Base-by-base conservation (phyloP, 2,797 vertebrate genomes). In the Distichodus sexfasciatus region DNA sequence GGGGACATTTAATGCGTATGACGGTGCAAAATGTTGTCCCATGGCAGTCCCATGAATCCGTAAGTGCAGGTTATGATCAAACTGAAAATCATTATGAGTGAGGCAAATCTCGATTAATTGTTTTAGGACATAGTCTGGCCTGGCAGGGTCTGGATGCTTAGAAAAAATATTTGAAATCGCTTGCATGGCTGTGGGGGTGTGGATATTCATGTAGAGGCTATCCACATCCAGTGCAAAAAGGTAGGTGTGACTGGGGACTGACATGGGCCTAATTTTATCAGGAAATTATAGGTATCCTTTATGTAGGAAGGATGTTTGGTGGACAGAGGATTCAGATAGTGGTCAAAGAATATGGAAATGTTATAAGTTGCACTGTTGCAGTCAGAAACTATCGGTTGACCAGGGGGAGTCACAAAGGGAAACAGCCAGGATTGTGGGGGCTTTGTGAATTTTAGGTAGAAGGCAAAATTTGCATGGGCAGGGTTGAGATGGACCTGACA, bases 11-110 rank as follows among this genome's bases (percentile, higher is more conserved):
- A 3, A 0, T 0, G n/a, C n/a, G n/a, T n/a, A n/a, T n/a, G 65
- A 46, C 2, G 71, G 74, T 3, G 76, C 51, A 31, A 71, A 67
- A 17, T 3, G 26, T 28, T 75, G 59, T 10, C 57, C 71, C 76
- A 71, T 71, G 7, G 72, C 72, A 15, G 63, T 68, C 0, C 62
- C 67, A 9, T 69, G 36, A 1, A 60, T 48, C 12, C 69, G 70
- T 8, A 72, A 35, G 17, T 51, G 51, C 21, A 4, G 12, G 10
- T 69, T 1, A 1, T 4, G 1, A 3, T 73, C 24, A 6, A 76
- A 76, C 17, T 73, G 31, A 62, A 71, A 69, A 36, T 76, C 23
- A 47, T 76, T 73, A 6, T 43, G 47, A 1, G 21, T 65, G 0
- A 76, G 17, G 29, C 47, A 69, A 1, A 69, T 38, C 24, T 65